A percentile compares a stretch with the other conserved stretches of the same genome.
phyloP scores from a whole-genome alignment of 1,140 invertebrate species.

The Zaprionus capensis region DNA sequence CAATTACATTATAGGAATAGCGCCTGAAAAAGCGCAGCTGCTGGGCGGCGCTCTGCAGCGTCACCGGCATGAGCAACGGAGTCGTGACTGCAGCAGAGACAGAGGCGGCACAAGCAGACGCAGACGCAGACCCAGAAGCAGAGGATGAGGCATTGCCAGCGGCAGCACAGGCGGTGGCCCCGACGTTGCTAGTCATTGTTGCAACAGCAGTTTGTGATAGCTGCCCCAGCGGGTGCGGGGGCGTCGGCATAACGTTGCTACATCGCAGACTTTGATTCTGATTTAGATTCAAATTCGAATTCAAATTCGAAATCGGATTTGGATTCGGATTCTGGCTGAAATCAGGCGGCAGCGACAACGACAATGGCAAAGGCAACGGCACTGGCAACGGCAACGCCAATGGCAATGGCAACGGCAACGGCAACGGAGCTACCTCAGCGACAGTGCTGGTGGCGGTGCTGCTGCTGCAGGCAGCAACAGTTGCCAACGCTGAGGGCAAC shows the following conservation, averaged over 20 bases:
- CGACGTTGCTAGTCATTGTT: conserved; percentile 21
- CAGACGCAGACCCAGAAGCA: conserved; percentile 14
- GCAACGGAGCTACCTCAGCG: conserved; percentile 23
- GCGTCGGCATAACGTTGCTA: conserved; percentile 18
- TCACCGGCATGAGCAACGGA: conserved; percentile 74
- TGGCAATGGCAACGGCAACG: conserved; percentile 35
- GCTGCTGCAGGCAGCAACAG: conserved; percentile 10
- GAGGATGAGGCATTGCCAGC: conserved; percentile 12
- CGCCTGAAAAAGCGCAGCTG: conserved; percentile 84
- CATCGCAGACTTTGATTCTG: conserved; percentile 19
- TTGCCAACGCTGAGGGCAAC: conserved; percentile 13
- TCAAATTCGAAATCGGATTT: not conserved
- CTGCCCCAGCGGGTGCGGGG: not conserved
- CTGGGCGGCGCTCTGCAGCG: conserved; percentile 74
- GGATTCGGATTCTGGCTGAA: conserved; percentile 31
- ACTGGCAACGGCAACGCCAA: conserved; percentile 24
- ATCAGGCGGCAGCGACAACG: conserved; percentile 54
- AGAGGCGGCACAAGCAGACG: conserved; percentile 14
- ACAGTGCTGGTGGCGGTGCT: not conserved
- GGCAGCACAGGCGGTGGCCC: conserved; percentile 11
- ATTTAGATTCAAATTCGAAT: conserved; percentile 1
- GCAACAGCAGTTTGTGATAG: conserved; percentile 2
- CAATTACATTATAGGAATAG: conserved; percentile 84
- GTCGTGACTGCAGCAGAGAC: conserved; percentile 43
- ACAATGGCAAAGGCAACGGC: conserved; percentile 38